Evolutionary conservation across 2,113 vertebrate species (phyloP).

Genomic region (Hucho hucho): DNA sequence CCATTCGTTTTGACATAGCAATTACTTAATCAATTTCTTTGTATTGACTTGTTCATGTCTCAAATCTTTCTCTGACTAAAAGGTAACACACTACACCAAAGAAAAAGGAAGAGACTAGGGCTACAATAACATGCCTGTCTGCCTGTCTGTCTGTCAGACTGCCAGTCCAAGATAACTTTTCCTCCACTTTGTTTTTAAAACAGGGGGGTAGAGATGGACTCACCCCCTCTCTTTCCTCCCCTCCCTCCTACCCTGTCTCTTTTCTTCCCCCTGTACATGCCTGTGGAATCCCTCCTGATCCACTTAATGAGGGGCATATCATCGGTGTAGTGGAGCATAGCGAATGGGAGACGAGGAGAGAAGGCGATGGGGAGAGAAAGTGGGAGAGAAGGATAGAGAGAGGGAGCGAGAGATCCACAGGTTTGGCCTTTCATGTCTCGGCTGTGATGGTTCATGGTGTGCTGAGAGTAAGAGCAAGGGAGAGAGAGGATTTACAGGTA

Average conservation of each 20-base stretch:
- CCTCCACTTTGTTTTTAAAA: slow-evolving; percentile 43
- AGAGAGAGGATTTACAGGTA: slow-evolving; percentile 1
- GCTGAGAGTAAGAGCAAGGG: slow-evolving; percentile 5
- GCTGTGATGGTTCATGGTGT: not conserved
- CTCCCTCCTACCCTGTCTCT: slow-evolving; percentile 5
- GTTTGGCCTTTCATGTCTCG: slow-evolving; percentile 14
- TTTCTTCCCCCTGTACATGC: slow-evolving; percentile 61
- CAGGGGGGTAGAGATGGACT: slow-evolving; percentile 52
- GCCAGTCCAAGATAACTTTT: slow-evolving; percentile 32
- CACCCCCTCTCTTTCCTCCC: slow-evolving; percentile 20
- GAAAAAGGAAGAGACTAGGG: slow-evolving; percentile 11
- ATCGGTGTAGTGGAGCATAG: slow-evolving; percentile 67
- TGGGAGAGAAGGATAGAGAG: slow-evolving; percentile 39
- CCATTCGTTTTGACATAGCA: no score
- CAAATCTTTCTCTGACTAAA: no score
- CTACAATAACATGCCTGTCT: slow-evolving; percentile 26
- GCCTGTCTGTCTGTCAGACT: slow-evolving; percentile 46
- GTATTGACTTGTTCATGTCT: no score
- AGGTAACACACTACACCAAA: not conserved
- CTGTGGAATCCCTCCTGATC: slow-evolving; percentile 73
- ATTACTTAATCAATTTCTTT: no score
- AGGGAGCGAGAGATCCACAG: slow-evolving; percentile 36
- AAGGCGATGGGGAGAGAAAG: slow-evolving; percentile 47
- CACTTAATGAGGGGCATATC: slow-evolving; percentile 79
- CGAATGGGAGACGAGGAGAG: slow-evolving; percentile 59